These are phyloP conservation scores for Lates japonicus DNA, from an alignment of 2,797 vertebrate species.

Conservation along the genomic window DNA sequence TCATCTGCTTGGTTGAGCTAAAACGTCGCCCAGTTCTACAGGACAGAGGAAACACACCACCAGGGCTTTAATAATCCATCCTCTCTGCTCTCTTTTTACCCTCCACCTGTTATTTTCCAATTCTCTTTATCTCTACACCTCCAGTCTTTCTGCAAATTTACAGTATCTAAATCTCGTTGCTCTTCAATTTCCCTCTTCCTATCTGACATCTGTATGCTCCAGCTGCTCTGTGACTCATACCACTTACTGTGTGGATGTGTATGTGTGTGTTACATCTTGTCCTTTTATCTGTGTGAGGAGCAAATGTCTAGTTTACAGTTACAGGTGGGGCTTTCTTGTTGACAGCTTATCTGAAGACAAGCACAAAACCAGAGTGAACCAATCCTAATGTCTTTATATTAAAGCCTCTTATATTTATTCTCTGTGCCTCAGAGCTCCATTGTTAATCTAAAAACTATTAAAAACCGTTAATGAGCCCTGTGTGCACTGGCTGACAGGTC, in stretches of 20 bases:
- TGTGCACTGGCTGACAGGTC: too few relatives aligned
- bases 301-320: background rate
- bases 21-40: constrained; percentile 2
- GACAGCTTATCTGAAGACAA: too few relatives aligned
- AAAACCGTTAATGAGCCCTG: too few relatives aligned
- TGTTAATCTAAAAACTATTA: too few relatives aligned
- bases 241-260: background rate
- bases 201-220: constrained; percentile 5
- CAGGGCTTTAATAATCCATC: constrained; percentile 6
- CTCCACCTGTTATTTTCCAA: background rate
- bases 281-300: background rate
- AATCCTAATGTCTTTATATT: too few relatives aligned
- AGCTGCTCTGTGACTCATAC: constrained; percentile 35
- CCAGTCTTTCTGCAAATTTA: background rate
- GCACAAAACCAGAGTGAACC: too few relatives aligned
- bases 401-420: too few relatives aligned
- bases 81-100: background rate
- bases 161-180: background rate
- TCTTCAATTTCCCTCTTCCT: constrained; percentile 1
- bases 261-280: background rate
- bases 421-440: too few relatives aligned
- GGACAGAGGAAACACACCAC: constrained; percentile 9
- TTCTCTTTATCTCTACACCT: background rate
- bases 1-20: constrained; percentile 24
- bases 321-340: background rate